phyloP scores from a whole-genome alignment of 2,888 invertebrate genomes.

The Cryptus armator region DNA sequence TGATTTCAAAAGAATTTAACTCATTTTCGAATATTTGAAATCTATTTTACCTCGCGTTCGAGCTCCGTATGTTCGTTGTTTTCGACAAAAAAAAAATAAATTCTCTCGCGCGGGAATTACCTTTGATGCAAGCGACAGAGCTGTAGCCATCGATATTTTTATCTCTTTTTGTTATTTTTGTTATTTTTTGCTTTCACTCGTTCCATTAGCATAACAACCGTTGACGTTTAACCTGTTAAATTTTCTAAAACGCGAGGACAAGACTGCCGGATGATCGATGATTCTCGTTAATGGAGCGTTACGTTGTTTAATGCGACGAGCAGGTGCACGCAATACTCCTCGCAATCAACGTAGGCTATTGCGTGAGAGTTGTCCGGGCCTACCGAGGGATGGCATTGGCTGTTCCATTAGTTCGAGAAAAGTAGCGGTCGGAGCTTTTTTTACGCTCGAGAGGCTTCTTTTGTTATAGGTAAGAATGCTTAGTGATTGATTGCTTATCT shows the following conservation, averaged over 20 bases:
- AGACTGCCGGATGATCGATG: constrained; percentile 22
- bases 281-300: neutral
- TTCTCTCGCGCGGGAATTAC: neutral
- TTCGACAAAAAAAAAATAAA: neutral
- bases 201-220: neutral
- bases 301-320: neutral
- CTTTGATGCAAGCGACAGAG: neutral
- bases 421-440: neutral
- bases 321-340: neutral
- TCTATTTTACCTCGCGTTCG: neutral
- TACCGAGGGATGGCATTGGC: constrained; percentile 49
- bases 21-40: neutral
- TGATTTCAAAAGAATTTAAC: neutral
- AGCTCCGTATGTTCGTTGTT: neutral
- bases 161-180: neutral
- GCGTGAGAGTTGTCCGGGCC: constrained; percentile 7
- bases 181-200: neutral
- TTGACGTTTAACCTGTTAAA: neutral
- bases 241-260: neutral
- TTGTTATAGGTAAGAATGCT: neutral
- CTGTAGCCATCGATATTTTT: constrained; percentile 7
- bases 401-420: constrained; percentile 10
- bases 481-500: neutral
- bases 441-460: constrained; percentile 5
- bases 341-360: neutral